Evolutionary conservation across 2,797 vertebrate species (phyloP).

Genomic region (Diceros bicornis): DNA sequence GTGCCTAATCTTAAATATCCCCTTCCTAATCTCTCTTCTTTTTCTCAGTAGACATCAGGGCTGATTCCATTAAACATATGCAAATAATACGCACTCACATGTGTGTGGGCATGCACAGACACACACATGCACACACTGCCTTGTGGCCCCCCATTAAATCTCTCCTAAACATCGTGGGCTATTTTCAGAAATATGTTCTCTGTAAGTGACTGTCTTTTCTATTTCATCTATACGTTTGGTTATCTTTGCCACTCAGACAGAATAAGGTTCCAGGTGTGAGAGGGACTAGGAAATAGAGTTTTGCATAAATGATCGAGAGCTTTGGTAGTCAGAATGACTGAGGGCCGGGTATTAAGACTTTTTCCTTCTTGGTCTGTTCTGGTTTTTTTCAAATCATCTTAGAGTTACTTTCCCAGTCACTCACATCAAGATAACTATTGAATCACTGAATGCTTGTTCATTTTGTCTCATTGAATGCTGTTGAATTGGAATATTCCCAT

Average conservation of each 20-base stretch:
- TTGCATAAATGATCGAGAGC: not conserved
- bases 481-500: not conserved
- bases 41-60: slow-evolving; percentile 76
- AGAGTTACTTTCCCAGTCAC: slow-evolving; percentile 5
- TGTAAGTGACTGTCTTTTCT: not conserved
- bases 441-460: not conserved
- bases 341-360: not conserved
- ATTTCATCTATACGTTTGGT: not conserved
- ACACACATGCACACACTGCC: not conserved
- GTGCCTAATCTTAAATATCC: slow-evolving; percentile 75
- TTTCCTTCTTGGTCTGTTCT: not conserved
- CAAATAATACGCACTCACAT: not conserved
- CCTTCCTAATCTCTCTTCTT: slow-evolving; percentile 35
- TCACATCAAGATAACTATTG: not conserved
- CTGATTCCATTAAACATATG: slow-evolving; percentile 43
- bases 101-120: not conserved
- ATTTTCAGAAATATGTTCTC: slow-evolving; percentile 51
- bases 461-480: not conserved
- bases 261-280: not conserved
- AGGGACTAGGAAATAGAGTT: not conserved
- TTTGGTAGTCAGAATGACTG: not conserved
- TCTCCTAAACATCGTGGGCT: not conserved
- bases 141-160: not conserved
- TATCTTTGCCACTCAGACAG: slow-evolving; percentile 30
- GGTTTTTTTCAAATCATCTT: not conserved